Base-by-base conservation (phyloP, 2,888 invertebrate genomes). In the Chironomus riparius region DNA sequence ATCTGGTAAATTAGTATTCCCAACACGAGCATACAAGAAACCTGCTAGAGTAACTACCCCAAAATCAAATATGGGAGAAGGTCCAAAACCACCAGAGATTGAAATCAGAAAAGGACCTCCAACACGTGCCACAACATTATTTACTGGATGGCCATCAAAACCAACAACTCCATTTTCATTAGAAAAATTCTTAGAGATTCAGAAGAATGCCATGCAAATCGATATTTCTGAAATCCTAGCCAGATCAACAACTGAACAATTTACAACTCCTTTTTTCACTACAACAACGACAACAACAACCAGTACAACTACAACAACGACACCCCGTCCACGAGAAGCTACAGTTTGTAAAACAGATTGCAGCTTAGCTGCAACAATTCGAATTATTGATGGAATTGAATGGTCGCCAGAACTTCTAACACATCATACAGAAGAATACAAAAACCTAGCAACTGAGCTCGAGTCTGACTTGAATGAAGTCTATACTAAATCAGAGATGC, bases 61-160 rank as follows among this genome's bases (percentile, higher is more conserved):
- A 12, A 65, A 65, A 65, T 7, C 22, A 21, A 21, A 13, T 65
- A 12, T 90, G 56, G 86, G 86, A 85, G 88, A 74, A 91, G 87
- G 77, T 81, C 83, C 87, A 61, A 83, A 82, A 76, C 83, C 85
- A 1, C 86, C 87, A 0, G 82, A 85, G 0, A 92, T 92, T 5
- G 88, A 89, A 73, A 94, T 94, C 79, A 90, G 91, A 78, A 93
- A 92, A 83, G 94, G 94, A 79, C 94, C 94, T 88, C 94, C 94
- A 0, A 88, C 87, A 22, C 92, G 92, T 83, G 91, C 91, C 22
- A 92, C 93, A 7, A 95, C 94, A 18, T 94, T 93, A 83, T 95
- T 95, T 80, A 94, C 94, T 13, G 95, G 95, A 15, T 95, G 95
- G 95, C 94, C 94, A 12, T 92, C 93, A 0, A 91, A 93, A 5